phyloP scores from a whole-genome alignment of 2,888 invertebrate genomes.

The Steinernema scapterisci region DNA sequence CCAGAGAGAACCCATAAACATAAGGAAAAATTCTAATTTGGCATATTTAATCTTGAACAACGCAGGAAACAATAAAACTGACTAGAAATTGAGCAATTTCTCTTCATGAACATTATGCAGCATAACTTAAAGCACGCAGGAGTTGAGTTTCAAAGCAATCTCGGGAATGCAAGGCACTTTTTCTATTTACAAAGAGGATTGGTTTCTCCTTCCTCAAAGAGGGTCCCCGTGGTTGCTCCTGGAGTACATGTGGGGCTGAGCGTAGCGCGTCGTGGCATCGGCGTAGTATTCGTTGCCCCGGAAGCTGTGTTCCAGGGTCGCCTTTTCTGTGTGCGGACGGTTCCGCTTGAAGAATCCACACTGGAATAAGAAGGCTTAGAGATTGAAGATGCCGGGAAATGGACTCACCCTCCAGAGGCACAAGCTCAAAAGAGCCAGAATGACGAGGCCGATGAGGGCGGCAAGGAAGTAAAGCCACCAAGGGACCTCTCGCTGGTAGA shows the following conservation, averaged over 20 bases:
- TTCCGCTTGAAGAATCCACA: constrained; percentile 68
- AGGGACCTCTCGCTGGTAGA: constrained; percentile 46
- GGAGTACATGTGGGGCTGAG: constrained; percentile 50
- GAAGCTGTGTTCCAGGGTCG: constrained; percentile 27
- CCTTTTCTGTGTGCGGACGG: constrained; percentile 56
- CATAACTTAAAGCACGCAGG: constrained; percentile 23
- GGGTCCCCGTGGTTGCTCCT: constrained; percentile 53
- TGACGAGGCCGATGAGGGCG: constrained; percentile 63
- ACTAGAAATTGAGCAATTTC: constrained; percentile 30
- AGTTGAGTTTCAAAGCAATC: neutral
- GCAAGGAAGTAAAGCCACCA: constrained; percentile 67
- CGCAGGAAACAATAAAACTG: neutral
- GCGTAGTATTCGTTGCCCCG: constrained; percentile 51
- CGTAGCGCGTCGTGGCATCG: constrained; percentile 54
- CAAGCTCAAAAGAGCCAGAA: constrained; percentile 62
- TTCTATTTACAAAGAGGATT: neutral
- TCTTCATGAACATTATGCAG: neutral
- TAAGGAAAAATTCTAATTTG: too few species aligned
- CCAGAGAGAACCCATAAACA: too few species aligned
- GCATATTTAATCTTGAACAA: too few species aligned
- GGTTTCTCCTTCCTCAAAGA: constrained; percentile 33
- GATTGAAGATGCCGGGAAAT: neutral
- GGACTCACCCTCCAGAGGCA: constrained; percentile 65
- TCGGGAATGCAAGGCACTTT: constrained; percentile 27
- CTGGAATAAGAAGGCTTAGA: constrained; percentile 51